Percentiles rank a stretch among this genome's conserved stretches.
Evolutionary conservation across 2,797 vertebrate species (phyloP).

Genomic region (Pterois miles): DNA sequence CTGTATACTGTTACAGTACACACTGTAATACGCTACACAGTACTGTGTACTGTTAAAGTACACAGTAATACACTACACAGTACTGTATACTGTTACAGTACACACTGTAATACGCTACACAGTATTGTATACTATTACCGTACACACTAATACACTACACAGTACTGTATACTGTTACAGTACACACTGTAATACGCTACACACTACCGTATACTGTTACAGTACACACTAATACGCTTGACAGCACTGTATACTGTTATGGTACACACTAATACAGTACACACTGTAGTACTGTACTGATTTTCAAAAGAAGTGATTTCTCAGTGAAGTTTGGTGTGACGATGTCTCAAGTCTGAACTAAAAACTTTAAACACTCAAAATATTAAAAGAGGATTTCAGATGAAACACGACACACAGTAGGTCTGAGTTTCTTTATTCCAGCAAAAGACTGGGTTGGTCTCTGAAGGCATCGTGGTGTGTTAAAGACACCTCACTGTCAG

Average conservation of each 20-base stretch:
- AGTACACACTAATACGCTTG: neutral
- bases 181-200: too few relatives aligned
- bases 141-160: neutral
- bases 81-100: neutral
- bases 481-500: neutral
- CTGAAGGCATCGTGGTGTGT: neutral
- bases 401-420: neutral
- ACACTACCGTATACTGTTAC: too few relatives aligned
- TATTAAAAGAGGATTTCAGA: neutral
- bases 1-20: neutral
- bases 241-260: neutral
- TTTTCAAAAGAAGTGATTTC: too few relatives aligned
- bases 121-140: too few relatives aligned
- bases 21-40: too few relatives aligned
- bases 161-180: neutral
- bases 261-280: neutral
- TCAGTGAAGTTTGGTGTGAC: too few relatives aligned
- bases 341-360: too few relatives aligned
- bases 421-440: conserved; percentile 2
- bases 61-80: neutral
- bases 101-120: too few relatives aligned
- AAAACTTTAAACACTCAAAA: neutral
- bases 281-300: too few relatives aligned
- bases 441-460: neutral
- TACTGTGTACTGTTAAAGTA: too few relatives aligned